Evolutionary conservation across 2,797 vertebrate species (phyloP).

Genomic region (Micromesistius poutassou): DNA sequence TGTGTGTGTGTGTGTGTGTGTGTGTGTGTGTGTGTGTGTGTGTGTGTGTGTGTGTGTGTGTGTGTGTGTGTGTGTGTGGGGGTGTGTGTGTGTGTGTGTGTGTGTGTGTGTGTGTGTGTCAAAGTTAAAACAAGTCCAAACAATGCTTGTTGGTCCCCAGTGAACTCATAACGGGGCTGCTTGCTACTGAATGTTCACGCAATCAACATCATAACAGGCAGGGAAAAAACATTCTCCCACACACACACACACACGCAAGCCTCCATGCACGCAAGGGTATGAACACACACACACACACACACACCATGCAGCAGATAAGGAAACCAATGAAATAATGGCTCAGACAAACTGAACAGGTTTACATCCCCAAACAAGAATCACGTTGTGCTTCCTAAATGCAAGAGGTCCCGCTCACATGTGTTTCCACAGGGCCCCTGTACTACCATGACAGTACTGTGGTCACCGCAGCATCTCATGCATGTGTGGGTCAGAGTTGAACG

Average conservation of each 20-base stretch:
- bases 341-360: too few species aligned
- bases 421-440: not conserved
- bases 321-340: not conserved
- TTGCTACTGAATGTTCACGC: constrained; percentile 5
- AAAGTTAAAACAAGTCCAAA: constrained; percentile 24
- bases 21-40: not conserved
- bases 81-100: too few species aligned
- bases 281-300: not conserved
- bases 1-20: not conserved
- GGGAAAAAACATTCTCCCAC: constrained; percentile 22
- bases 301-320: not conserved
- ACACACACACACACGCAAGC: not conserved
- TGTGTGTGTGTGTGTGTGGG: too few species aligned
- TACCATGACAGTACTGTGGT: not conserved
- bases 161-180: constrained; percentile 24
- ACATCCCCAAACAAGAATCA: not conserved
- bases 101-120: not conserved
- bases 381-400: not conserved
- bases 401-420: not conserved
- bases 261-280: not conserved
- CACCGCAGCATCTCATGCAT: constrained; percentile 83
- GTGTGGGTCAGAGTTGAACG: constrained; percentile 80
- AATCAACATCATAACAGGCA: not conserved
- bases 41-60: not conserved
- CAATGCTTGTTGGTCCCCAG: constrained; percentile 34